Evolutionary conservation across 1,140 invertebrate genomes (phyloP).

Genomic region (Gryllus bimaculatus): DNA sequence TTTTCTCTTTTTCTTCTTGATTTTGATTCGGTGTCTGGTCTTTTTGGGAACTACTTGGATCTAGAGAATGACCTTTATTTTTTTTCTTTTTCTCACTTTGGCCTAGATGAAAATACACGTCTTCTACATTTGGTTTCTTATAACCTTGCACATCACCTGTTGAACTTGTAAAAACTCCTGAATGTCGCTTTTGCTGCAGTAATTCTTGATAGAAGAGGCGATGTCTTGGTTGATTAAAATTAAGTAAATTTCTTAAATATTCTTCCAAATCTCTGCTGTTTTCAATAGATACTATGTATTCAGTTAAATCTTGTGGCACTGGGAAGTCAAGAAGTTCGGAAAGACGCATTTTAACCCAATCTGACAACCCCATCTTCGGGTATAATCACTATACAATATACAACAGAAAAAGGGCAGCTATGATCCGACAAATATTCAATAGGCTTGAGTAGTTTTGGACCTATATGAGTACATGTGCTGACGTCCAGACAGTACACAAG

Average conservation of each 20-base stretch:
- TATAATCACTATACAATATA: too few species aligned
- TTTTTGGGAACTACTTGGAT: background rate
- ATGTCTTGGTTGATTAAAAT: slow-evolving; percentile 52
- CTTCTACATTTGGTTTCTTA: slow-evolving; percentile 13
- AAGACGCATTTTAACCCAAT: slow-evolving; percentile 46
- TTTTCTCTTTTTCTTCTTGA: slow-evolving; percentile 4
- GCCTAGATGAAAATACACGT: slow-evolving; percentile 23
- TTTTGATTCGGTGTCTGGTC: background rate
- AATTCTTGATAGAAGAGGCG: slow-evolving; percentile 48
- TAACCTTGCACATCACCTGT: slow-evolving; percentile 21
- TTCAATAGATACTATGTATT: slow-evolving; percentile 47
- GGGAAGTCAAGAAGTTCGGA: slow-evolving; percentile 50
- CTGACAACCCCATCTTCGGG: slow-evolving; percentile 1
- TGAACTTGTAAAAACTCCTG: slow-evolving; percentile 24
- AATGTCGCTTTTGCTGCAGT: slow-evolving; percentile 44
- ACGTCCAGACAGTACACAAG: too few species aligned
- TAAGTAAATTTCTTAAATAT: slow-evolving; percentile 55
- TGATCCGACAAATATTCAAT: too few species aligned
- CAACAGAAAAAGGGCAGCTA: too few species aligned
- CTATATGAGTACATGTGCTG: too few species aligned
- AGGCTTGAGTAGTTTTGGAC: too few species aligned
- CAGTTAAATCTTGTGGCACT: slow-evolving; percentile 48
- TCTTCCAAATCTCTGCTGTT: slow-evolving; percentile 56
- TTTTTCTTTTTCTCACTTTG: slow-evolving; percentile 24
- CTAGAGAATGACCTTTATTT: slow-evolving; percentile 9